Percentiles rank a stretch among this genome's conserved stretches.
phyloP scores from a whole-genome alignment of 2,797 vertebrate species.

The Psittacula derbiana region DNA sequence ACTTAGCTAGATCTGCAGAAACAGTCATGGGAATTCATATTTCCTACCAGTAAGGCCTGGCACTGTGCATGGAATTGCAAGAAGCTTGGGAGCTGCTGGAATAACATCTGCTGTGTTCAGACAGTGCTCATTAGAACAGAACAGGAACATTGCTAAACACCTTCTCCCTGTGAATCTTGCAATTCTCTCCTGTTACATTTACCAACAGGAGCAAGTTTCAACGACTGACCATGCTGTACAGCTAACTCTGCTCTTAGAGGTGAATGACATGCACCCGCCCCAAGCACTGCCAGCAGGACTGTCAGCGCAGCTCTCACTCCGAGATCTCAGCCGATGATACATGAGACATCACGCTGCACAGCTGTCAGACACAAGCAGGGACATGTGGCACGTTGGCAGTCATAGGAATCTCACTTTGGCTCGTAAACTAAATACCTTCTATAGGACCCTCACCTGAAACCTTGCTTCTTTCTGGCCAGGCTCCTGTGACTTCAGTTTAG shows the following conservation, averaged over 20 bases:
- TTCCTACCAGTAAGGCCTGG: background rate
- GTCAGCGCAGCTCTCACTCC: background rate
- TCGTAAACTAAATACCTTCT: background rate
- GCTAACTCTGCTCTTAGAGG: background rate
- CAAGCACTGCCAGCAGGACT: background rate
- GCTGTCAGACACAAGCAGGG: constrained; percentile 67
- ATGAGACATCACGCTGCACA: background rate
- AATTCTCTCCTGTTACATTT: background rate
- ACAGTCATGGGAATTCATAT: constrained; percentile 49
- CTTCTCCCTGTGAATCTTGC: background rate
- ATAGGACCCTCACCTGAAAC: background rate
- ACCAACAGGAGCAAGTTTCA: background rate
- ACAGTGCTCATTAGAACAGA: constrained; percentile 3
- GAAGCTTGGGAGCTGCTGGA: background rate
- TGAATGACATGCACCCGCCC: background rate
- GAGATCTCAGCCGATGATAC: constrained; percentile 41
- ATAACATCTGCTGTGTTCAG: constrained; percentile 37
- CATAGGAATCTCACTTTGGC: constrained; percentile 37
- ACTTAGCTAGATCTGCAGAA: background rate
- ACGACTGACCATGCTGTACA: background rate
- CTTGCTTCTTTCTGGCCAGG: background rate
- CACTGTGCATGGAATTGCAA: background rate
- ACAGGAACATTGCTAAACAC: background rate
- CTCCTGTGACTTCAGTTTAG: background rate
- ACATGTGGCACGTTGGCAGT: constrained; percentile 61